Base-by-base conservation (phyloP, 2,888 invertebrate species). In the Pseudococcus viburni region DNA sequence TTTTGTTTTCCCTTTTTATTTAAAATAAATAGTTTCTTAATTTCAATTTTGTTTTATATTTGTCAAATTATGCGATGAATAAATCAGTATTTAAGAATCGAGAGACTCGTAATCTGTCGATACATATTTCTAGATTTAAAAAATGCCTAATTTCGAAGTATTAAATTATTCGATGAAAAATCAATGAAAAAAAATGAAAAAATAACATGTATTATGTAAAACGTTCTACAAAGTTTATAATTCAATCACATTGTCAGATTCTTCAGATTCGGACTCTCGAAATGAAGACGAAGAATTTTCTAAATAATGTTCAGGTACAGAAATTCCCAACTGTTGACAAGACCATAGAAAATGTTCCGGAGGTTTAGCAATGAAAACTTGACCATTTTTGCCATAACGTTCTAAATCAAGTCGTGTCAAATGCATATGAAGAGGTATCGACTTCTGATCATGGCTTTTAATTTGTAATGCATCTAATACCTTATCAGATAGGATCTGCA, bases 381-480 rank as follows among this genome's bases (percentile, higher is more conserved):
- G 17, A 17, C n/a, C 55, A 80, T 33, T 3, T 46, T 17, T 7
- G 15, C 22, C 26, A 46, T 51, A 87, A 80, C n/a, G 77, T 12
- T 15, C 5, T 2, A 88, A 83, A 59, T 88, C 59, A 11, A 88
- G 0, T 51, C 51, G 33, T 4, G 42, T 4, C 17, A 88, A 33
- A 83, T 88, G 88, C 55, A 88, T n/a, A 88, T 88, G 88, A 39
- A 80, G 33, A 6, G 88, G 88, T n/a, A 88, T 33, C n/a, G 48
- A 11, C 0, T 33, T 80, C 11, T 19, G 33, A 17, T 88, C 26
- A n/a, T 59, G 7, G 0, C 15, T 77, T 1, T 39, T 46, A 1
- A 88, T 17, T 55, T 42, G 39, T 55, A 88, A 88, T 8, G 88
- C 80, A 9, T 17, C n/a, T 39, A 88, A 48, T 39, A 88, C 26